These are phyloP conservation scores for Euplexia lucipara DNA, from an alignment of 2,888 invertebrate species.

Conservation along the genomic window DNA sequence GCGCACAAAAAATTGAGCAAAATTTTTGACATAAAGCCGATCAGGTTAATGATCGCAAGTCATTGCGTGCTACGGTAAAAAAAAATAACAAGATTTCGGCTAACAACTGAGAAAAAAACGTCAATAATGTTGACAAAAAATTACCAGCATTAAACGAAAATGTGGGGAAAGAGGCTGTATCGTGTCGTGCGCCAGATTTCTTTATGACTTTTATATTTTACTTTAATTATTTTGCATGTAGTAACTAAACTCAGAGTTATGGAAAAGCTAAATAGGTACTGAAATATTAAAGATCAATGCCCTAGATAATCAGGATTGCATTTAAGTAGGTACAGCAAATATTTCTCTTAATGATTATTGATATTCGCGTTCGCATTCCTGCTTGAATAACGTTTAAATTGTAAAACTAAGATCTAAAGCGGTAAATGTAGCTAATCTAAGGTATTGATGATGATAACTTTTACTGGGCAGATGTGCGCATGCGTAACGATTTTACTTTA, in stretches of 20 bases:
- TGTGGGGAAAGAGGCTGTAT: conserved; percentile 56
- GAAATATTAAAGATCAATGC: conserved; percentile 11
- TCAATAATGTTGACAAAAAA: conserved; percentile 46
- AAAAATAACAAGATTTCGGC: conserved; percentile 52
- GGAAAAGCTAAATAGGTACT: neutral
- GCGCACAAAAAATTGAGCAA: conserved; percentile 42
- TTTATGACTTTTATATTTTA: conserved; percentile 10
- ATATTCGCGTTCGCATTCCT: conserved; percentile 30
- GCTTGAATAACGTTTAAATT: conserved; percentile 26
- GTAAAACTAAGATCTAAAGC: conserved; percentile 33
- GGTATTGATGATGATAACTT: conserved; percentile 48
- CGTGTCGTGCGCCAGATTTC: conserved; percentile 31
- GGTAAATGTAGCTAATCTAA: conserved; percentile 49
- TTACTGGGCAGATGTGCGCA: conserved; percentile 31
- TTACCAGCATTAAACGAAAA: conserved; percentile 25
- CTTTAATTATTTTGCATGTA: neutral
- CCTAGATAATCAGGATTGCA: conserved; percentile 13
- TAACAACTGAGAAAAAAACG: conserved; percentile 42
- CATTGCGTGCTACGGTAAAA: conserved; percentile 48
- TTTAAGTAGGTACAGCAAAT: conserved; percentile 20
- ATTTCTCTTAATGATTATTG: conserved; percentile 38
- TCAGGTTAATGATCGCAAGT: conserved; percentile 49
- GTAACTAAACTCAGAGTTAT: neutral
- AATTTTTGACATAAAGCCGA: conserved; percentile 37
- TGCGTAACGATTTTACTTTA: conserved; percentile 45